Evolutionary conservation across 2,113 vertebrate species (phyloP), one percentile per base, ranked within the genome.

Genomic region (Ochotona curzoniae): DNA sequence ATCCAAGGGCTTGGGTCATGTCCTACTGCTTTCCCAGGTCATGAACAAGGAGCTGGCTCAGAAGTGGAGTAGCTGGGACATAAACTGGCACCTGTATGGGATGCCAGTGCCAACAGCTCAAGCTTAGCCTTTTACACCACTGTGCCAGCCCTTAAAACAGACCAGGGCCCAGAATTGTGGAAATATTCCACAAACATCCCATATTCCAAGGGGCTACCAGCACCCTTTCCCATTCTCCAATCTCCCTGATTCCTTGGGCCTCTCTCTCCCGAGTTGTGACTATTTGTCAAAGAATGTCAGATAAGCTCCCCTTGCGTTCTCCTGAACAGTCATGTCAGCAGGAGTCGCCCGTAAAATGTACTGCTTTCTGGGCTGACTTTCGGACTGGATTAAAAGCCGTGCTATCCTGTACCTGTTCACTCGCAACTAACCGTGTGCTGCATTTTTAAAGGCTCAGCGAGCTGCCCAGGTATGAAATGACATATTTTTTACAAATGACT

Each of bases 361-460:
- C 15, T n/a, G 82, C 71, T 51, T 64, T 87, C 86, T 78, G 85
- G 74, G 30, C 61, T 82, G 38, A 61, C 85, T 90, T 89, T 81
- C 78, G 44, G 79, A 20, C 85, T 54, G 75, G 74, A 92, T 93
- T 93, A 86, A 94, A 95, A 94, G 91, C 38, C 47, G 85, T 2
- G 26, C 38, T 4, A 78, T 26, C 71, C 76, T 74, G 44, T 64
- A 63, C 76, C 14, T 0, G 0, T 51, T 74, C 89, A 69, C 70
- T 76, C 3, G 7, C 9, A 61, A 75, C 28, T 12, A 61, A 75
- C 28, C 0, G 0, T 71, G 76, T 0, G 0, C 70, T 89, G n/a
- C 83, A 86, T 94, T 91, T 95, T 92, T 90, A 92, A 93, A 90
- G 79, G 38, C 70, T 82, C 12, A 20, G 83, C 79, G 44, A 90